phyloP scores from a whole-genome alignment of 92 coral and sea anemone genomes.

The Paragorgia papillata region DNA sequence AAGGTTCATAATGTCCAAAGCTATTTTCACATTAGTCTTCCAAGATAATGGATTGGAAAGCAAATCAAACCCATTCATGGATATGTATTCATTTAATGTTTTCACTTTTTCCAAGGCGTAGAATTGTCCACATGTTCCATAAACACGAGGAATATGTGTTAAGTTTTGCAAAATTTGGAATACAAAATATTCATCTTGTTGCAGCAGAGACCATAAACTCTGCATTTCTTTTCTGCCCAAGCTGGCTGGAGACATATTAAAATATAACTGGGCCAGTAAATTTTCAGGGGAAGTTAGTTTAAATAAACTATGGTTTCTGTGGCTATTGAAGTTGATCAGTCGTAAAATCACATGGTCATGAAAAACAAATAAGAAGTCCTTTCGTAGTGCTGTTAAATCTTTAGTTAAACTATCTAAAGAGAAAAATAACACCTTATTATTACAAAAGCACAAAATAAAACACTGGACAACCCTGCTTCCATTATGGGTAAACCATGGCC shows the following conservation, averaged over 20 bases:
- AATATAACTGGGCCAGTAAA: conserved; percentile 64
- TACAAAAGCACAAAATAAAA: too few relatives aligned
- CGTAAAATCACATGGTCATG: conserved; percentile 58
- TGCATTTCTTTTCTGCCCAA: conserved; percentile 70
- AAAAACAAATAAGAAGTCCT: conserved; percentile 37
- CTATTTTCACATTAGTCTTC: conserved; percentile 65
- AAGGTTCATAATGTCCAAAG: conserved; percentile 66
- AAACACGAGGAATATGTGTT: conserved; percentile 79
- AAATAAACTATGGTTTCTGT: conserved; percentile 42
- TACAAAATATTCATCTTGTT: conserved; percentile 78
- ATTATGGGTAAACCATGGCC: too few relatives aligned
- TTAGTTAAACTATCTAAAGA: background rate
- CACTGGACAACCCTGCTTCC: too few relatives aligned
- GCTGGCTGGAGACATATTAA: conserved; percentile 58
- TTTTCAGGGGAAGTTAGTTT: conserved; percentile 48
- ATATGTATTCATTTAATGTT: conserved; percentile 49
- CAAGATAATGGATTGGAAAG: conserved; percentile 67
- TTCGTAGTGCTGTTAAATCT: conserved; percentile 4
- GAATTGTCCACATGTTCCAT: conserved; percentile 87
- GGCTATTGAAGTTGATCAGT: conserved; percentile 24
- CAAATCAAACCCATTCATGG: conserved; percentile 32
- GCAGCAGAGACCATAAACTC: conserved; percentile 76
- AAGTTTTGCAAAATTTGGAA: conserved; percentile 71
- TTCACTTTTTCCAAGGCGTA: conserved; percentile 83
- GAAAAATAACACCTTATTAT: background rate